Evolutionary conservation across 1,140 invertebrate genomes (phyloP).

Genomic region (Parasteatoda tepidariorum): DNA sequence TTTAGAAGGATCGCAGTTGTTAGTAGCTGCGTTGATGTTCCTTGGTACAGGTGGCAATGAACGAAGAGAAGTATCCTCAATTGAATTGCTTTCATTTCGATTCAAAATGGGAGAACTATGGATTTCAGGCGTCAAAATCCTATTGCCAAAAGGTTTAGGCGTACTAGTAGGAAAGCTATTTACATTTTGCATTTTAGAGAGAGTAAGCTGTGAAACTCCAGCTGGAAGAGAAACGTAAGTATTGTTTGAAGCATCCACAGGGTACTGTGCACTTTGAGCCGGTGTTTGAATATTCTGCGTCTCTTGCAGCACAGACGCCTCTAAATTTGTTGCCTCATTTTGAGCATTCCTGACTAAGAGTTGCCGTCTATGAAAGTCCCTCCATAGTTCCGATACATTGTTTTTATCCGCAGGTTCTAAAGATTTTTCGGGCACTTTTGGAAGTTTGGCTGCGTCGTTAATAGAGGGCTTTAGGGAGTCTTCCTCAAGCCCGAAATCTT

Average conservation of each 20-base stretch:
- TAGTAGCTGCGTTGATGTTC: slow-evolving; percentile 8
- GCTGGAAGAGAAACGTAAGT: neutral
- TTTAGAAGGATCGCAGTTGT: slow-evolving; percentile 1
- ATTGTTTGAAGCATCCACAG: neutral
- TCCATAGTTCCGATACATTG: slow-evolving; percentile 59
- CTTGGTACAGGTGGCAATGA: slow-evolving; percentile 28
- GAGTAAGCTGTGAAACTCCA: slow-evolving; percentile 6
- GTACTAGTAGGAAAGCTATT: slow-evolving; percentile 60
- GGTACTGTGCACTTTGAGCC: neutral
- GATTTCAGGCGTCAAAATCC: slow-evolving; percentile 28
- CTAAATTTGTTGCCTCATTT: neutral
- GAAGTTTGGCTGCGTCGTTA: neutral
- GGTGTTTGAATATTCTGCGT: neutral
- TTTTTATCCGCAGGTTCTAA: neutral
- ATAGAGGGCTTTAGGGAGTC: slow-evolving; percentile 46
- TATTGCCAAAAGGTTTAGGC: slow-evolving; percentile 41
- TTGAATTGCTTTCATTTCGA: slow-evolving; percentile 41
- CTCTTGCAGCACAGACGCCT: neutral
- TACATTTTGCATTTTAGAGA: slow-evolving; percentile 40
- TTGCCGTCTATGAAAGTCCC: slow-evolving; percentile 58
- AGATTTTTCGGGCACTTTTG: neutral
- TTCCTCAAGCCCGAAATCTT: slow-evolving; percentile 9
- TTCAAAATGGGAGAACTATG: slow-evolving; percentile 47
- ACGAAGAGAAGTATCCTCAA: slow-evolving; percentile 32
- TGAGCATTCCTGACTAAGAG: slow-evolving; percentile 11